Evolutionary conservation across 2,113 vertebrate species (phyloP).

Genomic region (Lasiurus cinereus): DNA sequence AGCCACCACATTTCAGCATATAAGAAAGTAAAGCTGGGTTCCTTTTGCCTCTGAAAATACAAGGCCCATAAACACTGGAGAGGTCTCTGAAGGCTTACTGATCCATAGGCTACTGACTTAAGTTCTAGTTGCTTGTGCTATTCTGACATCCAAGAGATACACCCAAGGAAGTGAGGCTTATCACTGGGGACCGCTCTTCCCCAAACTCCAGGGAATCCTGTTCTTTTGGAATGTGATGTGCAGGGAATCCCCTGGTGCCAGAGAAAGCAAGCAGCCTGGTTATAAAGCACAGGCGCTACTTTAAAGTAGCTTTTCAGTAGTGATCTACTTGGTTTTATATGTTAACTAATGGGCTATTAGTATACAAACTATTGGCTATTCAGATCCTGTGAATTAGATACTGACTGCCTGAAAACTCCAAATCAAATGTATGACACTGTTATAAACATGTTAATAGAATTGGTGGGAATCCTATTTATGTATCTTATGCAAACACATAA

Average conservation of each 20-base stretch:
- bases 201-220: background rate
- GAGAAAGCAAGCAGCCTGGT: background rate
- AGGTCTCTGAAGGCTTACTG: background rate
- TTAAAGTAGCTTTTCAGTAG: background rate
- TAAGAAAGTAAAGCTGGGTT: background rate
- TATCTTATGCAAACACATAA: background rate
- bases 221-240: background rate
- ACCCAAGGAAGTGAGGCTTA: background rate
- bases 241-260: background rate
- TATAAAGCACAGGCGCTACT: background rate
- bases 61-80: background rate
- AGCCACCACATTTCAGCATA: background rate
- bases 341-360: background rate
- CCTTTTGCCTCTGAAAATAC: slow-evolving; percentile 11
- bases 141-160: background rate
- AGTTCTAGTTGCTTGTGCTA: background rate
- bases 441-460: background rate
- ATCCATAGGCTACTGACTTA: background rate
- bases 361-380: background rate
- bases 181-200: background rate
- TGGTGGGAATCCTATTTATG: background rate
- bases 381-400: slow-evolving; percentile 44
- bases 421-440: background rate
- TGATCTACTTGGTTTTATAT: background rate
- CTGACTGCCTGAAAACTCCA: background rate